phyloP scores from a whole-genome alignment of 2,888 invertebrate genomes.

The Ennomos fuscantarius region DNA sequence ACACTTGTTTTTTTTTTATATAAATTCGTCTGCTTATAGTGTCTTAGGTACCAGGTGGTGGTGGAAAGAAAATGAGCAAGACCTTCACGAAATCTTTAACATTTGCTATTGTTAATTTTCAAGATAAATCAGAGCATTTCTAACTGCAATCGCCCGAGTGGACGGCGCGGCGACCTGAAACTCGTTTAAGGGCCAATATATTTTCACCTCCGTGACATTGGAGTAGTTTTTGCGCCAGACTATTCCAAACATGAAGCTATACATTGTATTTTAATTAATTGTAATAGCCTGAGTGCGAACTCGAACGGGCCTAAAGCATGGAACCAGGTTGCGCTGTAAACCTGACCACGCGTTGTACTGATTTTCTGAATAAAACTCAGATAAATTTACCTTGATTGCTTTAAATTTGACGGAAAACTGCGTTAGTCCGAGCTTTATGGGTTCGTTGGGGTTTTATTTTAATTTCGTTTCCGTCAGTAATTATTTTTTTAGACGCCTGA shows the following conservation, averaged over 20 bases:
- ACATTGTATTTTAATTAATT: slow-evolving; percentile 81
- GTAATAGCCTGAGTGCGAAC: slow-evolving; percentile 68
- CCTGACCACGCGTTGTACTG: slow-evolving; percentile 45
- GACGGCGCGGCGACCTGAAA: slow-evolving; percentile 18
- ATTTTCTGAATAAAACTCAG: slow-evolving; percentile 55
- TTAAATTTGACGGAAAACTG: slow-evolving; percentile 50
- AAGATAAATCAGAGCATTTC: neutral
- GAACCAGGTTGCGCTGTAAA: slow-evolving; percentile 59
- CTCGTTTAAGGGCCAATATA: slow-evolving; percentile 27
- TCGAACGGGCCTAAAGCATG: slow-evolving; percentile 69
- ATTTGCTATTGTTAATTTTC: too few relatives aligned
- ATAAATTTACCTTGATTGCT: slow-evolving; percentile 62
- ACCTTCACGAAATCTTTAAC: too few relatives aligned
- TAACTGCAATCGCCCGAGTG: neutral
- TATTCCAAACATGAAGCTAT: slow-evolving; percentile 49
- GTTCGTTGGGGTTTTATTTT: slow-evolving; percentile 27
- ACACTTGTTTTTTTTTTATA: too few relatives aligned
- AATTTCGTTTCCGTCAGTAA: slow-evolving; percentile 19
- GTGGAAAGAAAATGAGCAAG: too few relatives aligned
- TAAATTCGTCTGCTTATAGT: too few relatives aligned
- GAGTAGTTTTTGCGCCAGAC: slow-evolving; percentile 41
- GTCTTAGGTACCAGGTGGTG: too few relatives aligned
- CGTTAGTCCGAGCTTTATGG: slow-evolving; percentile 42
- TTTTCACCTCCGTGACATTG: slow-evolving; percentile 51
- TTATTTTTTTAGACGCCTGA: slow-evolving; percentile 23